phyloP scores from a whole-genome alignment of 2,797 vertebrate species.

The Salarias fasciatus region DNA sequence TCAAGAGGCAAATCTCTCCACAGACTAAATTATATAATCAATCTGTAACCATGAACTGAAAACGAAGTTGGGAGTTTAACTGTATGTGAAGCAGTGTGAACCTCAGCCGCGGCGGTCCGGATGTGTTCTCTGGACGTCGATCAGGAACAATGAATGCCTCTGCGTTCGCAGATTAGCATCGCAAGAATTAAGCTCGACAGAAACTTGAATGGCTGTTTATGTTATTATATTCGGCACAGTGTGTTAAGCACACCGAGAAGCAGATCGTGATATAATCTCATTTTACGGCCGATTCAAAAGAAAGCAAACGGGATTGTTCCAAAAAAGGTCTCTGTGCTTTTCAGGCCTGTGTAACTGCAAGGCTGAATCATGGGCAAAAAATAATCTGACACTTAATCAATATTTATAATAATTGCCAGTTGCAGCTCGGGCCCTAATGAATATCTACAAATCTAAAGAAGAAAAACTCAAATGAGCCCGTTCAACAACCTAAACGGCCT shows the following conservation, averaged over 20 bases:
- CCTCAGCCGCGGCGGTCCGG: no score
- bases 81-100: no score
- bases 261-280: background rate
- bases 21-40: no score
- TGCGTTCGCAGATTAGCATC: no score
- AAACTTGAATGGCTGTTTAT: no score
- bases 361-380: background rate
- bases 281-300: background rate
- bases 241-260: background rate
- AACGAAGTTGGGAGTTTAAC: no score
- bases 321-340: background rate
- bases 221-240: no score
- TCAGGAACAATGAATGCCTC: no score
- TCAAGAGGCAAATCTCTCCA: no score
- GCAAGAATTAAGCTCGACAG: no score
- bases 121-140: no score
- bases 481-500: slow-evolving; percentile 17
- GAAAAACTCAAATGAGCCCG: slow-evolving; percentile 28
- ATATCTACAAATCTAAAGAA: slow-evolving; percentile 1
- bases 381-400: background rate
- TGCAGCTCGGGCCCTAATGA: background rate
- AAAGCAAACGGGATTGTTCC: background rate
- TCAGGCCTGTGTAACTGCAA: background rate
- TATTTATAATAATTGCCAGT: background rate
- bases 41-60: no score